phyloP scores from a whole-genome alignment of 1,140 invertebrate species.

The Charaxes varanes region DNA sequence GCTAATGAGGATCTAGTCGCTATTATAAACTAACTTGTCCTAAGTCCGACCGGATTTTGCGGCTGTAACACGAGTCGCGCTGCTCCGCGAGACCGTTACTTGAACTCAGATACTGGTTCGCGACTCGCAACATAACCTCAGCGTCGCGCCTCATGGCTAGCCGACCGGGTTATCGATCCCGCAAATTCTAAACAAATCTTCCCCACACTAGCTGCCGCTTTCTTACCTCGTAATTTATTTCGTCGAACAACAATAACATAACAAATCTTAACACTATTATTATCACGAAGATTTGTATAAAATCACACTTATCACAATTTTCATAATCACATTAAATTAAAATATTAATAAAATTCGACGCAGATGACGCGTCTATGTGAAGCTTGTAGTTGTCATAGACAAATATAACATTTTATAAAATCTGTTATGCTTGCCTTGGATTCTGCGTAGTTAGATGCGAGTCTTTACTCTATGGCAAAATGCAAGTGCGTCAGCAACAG shows the following conservation, averaged over 20 bases:
- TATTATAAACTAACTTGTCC: constrained; percentile 62
- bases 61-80: constrained; percentile 55
- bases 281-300: constrained; percentile 70
- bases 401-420: constrained; percentile 15
- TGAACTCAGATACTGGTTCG: constrained; percentile 63
- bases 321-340: constrained; percentile 65
- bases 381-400: constrained; percentile 62
- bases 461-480: constrained; percentile 8
- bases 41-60: constrained; percentile 59
- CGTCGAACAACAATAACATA: constrained; percentile 63
- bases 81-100: constrained; percentile 61
- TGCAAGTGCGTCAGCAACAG: no score
- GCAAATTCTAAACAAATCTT: constrained; percentile 63
- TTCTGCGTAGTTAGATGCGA: constrained; percentile 14
- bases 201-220: constrained; percentile 29
- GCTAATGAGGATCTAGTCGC: constrained; percentile 63
- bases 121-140: constrained; percentile 69
- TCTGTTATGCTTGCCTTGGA: constrained; percentile 15
- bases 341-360: constrained; percentile 68
- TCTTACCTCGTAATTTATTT: constrained; percentile 28
- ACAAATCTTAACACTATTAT: constrained; percentile 71
- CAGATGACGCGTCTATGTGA: constrained; percentile 67
- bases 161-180: constrained; percentile 71
- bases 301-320: constrained; percentile 73
- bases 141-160: constrained; percentile 68